Base-by-base conservation (phyloP, 92 coral and sea anemone genomes). In the Metridium senile region DNA sequence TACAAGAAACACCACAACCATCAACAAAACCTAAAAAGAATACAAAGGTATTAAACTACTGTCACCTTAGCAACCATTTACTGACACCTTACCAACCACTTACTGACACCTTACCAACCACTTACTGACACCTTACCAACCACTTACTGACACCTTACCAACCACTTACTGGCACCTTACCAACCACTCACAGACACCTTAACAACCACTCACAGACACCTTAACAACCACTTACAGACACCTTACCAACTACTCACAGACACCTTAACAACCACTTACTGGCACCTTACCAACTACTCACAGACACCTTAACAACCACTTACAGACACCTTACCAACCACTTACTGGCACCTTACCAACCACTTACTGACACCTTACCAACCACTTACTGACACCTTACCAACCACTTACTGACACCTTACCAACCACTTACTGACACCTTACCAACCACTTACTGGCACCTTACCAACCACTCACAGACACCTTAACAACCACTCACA, bases 1-100 rank as follows among this genome's bases (percentile, higher is more conserved):
- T 87, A 32, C 85, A 81, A 58, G 97, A 91, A 71, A 82, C 4
- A 21, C 16, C 97, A 34, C 76, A 61, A 29, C 61, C 52, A n/a
- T 69, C 52, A 19, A 4, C 70, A 26, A 73, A 74, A 53, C 76
- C 51, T 27, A 64, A 80, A 19, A 67, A 74, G 26, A 71, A 76
- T 74, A 75, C 74, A 35, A 84, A 81, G 90, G 90, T 86, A 57
- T 25, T 10, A 10, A 2, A 23, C 13, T 54, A 63, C 45, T 63
- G 69, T 27, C 69, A 63, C 69, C 66, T 59, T 59, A 59, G 30
- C 66, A 59, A 59, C 66, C 66, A 59, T 30, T 59, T 59, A 59
- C 66, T 59, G 66, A 59, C 66, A 59, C 66, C 66, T 59, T 59
- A 59, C 66, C 33, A 59, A 59, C 66, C 66, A 59, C 66, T 59